Percentiles rank a stretch among this genome's conserved stretches.
These are phyloP conservation scores for Caenorhabditis parvicauda DNA, from an alignment of 2,888 invertebrate species.

Conservation along the genomic window DNA sequence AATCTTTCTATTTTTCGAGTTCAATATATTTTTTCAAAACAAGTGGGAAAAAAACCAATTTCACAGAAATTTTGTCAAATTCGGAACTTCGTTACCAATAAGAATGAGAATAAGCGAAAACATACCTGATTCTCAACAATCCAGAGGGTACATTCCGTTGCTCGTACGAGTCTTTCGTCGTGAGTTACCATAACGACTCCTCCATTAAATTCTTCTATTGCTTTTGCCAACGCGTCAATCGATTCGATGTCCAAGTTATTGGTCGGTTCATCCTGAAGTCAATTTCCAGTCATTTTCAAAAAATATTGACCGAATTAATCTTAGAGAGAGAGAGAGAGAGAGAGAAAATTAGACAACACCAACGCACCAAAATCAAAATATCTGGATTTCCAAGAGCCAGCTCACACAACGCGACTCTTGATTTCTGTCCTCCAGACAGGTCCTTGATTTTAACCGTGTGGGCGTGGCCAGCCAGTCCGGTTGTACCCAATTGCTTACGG, in stretches of 20 bases:
- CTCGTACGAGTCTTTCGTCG: constrained; percentile 81
- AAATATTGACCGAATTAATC: constrained; percentile 1
- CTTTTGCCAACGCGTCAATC: constrained; percentile 95
- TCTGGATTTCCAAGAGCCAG: constrained; percentile 91
- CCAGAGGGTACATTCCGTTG: constrained; percentile 90
- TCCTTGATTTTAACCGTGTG: constrained; percentile 96
- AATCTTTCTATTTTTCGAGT: too few species aligned
- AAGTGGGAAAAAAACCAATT: too few species aligned
- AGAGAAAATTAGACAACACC: constrained; percentile 2
- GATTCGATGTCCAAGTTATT: constrained; percentile 99
- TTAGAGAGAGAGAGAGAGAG: too few species aligned
- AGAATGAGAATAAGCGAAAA: background rate
- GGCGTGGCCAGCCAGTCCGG: constrained; percentile 92
- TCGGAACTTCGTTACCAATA: background rate
- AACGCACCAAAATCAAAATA: constrained; percentile 79
- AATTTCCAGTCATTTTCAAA: background rate
- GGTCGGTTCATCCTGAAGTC: constrained; percentile 84
- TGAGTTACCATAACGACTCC: constrained; percentile 74
- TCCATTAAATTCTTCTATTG: constrained; percentile 73
- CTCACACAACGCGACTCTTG: constrained; percentile 89
- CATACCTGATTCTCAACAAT: constrained; percentile 85
- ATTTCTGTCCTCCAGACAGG: constrained; percentile 73
- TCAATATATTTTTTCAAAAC: too few species aligned
- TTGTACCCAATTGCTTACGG: constrained; percentile 90
- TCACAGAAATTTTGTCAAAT: too few species aligned